Evolutionary conservation across 2,797 vertebrate species (phyloP).

Genomic region (Threskiornis aethiopicus): DNA sequence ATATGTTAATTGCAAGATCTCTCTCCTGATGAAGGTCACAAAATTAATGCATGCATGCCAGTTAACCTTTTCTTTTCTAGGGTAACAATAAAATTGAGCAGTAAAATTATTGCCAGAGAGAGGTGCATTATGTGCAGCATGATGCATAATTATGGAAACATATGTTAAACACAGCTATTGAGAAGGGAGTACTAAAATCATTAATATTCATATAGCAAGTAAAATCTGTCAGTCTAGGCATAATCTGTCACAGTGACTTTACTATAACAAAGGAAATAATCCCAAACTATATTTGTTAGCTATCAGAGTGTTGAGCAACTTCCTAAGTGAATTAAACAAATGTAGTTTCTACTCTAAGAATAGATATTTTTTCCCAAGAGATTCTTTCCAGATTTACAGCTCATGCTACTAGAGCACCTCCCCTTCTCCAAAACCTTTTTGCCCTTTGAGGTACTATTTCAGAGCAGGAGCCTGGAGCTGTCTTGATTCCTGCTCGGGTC

Average conservation of each 20-base stretch:
- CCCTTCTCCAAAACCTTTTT: neutral
- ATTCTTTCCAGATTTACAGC: neutral
- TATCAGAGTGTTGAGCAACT: constrained; percentile 21
- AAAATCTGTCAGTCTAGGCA: constrained; percentile 35
- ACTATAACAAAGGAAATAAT: constrained; percentile 31
- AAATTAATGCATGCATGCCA: neutral
- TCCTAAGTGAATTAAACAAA: constrained; percentile 38
- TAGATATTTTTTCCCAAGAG: neutral
- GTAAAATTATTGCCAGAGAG: neutral
- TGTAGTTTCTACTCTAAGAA: neutral
- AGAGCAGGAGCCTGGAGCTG: neutral
- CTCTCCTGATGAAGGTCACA: neutral
- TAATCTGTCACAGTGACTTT: constrained; percentile 45
- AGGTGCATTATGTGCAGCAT: constrained; percentile 1
- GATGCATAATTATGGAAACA: constrained; percentile 29
- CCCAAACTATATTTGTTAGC: constrained; percentile 38
- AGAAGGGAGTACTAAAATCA: constrained; percentile 9
- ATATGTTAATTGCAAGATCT: neutral
- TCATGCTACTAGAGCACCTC: neutral
- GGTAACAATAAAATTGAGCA: neutral
- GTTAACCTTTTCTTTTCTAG: neutral
- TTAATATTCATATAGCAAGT: constrained; percentile 46
- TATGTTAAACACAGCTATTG: constrained; percentile 34
- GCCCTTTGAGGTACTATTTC: neutral
- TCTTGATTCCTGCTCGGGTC: neutral